Conservation (phyloP, 2,113 vertebrate species). For the Lynx canadensis region DNA sequence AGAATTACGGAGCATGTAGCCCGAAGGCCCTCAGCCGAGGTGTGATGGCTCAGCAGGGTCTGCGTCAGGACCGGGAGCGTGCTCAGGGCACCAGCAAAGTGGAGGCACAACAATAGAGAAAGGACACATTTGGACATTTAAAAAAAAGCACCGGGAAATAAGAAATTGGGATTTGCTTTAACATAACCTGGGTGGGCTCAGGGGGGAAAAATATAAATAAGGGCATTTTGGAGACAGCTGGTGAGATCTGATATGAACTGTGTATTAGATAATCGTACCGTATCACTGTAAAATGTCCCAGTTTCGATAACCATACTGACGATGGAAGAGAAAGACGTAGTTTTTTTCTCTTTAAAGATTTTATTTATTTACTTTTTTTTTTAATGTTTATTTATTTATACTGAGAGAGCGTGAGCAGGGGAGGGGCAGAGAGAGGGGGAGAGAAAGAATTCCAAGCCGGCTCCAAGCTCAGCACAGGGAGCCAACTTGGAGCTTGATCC, state of each 20-base stretch:
- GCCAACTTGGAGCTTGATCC: too few species aligned
- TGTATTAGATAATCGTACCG: neutral
- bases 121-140: neutral
- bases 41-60: fast-evolving
- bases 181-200: neutral
- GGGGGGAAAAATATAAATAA: neutral
- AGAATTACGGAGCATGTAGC: neutral
- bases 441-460: too few species aligned
- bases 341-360: neutral
- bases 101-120: neutral
- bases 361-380: neutral
- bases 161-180: neutral
- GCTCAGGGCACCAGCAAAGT: neutral
- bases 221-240: neutral
- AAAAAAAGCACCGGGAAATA: neutral
- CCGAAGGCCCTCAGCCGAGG: neutral
- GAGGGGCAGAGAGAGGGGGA: too few species aligned
- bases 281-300: neutral
- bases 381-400: too few species aligned
- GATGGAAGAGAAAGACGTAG: neutral
- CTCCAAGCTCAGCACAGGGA: too few species aligned
- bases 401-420: too few species aligned
- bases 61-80: neutral
- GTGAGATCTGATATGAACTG: neutral
- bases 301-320: neutral